A percentile compares a stretch with the other conserved stretches of the same genome.
phyloP scores from a whole-genome alignment of 2,797 vertebrate genomes.

The Cirrhinus molitorella region DNA sequence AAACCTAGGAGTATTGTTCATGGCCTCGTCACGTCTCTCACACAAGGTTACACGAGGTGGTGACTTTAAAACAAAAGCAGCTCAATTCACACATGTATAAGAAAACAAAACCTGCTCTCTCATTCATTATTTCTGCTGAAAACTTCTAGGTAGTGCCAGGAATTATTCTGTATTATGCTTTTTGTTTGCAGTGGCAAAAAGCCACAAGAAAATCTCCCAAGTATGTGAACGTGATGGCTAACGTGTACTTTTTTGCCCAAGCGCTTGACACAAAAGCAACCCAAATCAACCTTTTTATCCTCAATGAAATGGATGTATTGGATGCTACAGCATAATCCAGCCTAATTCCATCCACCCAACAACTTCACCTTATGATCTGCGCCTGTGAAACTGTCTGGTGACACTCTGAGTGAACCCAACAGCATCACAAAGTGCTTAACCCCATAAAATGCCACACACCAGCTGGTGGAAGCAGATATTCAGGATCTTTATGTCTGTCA shows the following conservation, averaged over 20 bases:
- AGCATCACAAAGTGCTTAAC: conserved; percentile 18
- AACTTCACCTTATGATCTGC: conserved; percentile 58
- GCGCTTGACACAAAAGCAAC: background rate
- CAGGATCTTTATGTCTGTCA: conserved; percentile 22
- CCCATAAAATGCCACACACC: conserved; percentile 23
- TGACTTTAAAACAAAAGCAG: conserved; percentile 17
- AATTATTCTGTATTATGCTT: background rate
- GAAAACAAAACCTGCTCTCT: conserved; percentile 27
- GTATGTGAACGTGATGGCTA: conserved; percentile 3
- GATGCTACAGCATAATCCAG: conserved; percentile 21
- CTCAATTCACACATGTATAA: background rate
- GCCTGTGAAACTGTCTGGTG: conserved; percentile 58
- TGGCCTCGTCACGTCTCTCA: conserved; percentile 6
- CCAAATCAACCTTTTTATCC: background rate
- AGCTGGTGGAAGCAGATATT: conserved; percentile 12
- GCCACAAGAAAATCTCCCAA: background rate
- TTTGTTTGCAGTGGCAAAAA: conserved; percentile 24
- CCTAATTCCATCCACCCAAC: background rate
- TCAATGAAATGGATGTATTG: background rate
- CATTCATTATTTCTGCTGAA: conserved; percentile 8
- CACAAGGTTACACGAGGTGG: conserved; percentile 25
- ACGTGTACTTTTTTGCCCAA: background rate
- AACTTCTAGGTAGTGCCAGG: background rate
- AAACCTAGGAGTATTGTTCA: conserved; percentile 29
- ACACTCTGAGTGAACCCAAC: conserved; percentile 66